Evolutionary conservation across 1,140 invertebrate genomes (phyloP).

Genomic region (Lineus longissimus): DNA sequence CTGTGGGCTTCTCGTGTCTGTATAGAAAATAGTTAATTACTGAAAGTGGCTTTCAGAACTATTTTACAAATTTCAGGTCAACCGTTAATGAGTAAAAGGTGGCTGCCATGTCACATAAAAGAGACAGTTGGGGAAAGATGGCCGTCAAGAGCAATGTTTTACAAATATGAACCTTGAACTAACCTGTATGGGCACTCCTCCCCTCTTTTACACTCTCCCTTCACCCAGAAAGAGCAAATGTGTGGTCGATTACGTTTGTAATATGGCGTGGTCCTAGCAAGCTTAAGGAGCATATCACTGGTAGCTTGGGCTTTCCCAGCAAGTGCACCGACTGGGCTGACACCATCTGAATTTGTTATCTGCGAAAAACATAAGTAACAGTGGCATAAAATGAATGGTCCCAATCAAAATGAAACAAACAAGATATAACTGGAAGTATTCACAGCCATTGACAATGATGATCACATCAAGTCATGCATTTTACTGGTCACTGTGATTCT

Average conservation of each 20-base stretch:
- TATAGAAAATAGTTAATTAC: slow-evolving; percentile 14
- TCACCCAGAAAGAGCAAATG: slow-evolving; percentile 99
- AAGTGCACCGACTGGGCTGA: slow-evolving; percentile 54
- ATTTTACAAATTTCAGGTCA: not conserved
- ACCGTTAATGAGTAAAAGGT: slow-evolving; percentile 10
- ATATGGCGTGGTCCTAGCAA: slow-evolving; percentile 95
- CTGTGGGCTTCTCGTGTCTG: slow-evolving; percentile 97
- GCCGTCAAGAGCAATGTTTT: no score
- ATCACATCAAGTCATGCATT: no score
- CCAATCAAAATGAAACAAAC: not conserved
- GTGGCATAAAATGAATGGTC: not conserved
- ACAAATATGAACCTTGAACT: no score
- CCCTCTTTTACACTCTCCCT: slow-evolving; percentile 97
- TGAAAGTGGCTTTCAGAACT: no score
- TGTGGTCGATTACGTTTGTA: slow-evolving; percentile 98
- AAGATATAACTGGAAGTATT: no score
- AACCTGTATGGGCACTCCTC: slow-evolving; percentile 95
- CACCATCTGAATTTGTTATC: slow-evolving; percentile 55
- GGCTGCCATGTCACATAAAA: not conserved
- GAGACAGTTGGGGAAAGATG: slow-evolving; percentile 2
- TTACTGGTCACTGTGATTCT: no score
- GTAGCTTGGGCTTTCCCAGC: slow-evolving; percentile 57
- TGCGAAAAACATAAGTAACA: slow-evolving; percentile 24
- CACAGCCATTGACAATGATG: no score
- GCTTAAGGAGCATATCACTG: slow-evolving; percentile 83